Evolutionary conservation across 2,113 vertebrate genomes (phyloP), one percentile per base, ranked within the genome.

Genomic region (Lucifuga dentata): DNA sequence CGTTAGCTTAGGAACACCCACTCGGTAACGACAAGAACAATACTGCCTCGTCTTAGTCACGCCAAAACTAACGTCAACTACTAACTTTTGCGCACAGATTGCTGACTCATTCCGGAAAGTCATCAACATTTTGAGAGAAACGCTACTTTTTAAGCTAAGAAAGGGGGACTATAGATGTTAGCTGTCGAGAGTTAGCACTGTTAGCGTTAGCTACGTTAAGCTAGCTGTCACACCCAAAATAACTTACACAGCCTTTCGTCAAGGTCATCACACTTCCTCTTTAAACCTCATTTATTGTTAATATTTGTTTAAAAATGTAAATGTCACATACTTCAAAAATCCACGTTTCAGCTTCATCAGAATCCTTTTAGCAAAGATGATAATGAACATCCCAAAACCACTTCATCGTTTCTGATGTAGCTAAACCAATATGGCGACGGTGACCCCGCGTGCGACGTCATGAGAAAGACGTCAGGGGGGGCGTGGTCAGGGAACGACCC

Each of bases 211-310:
- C 26, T 29, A 29, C 26, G 7, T 7, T 29, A 29, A 43, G 7
- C 57, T 55, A 55, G 43, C 66, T 16, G 26, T 56, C 59, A 70
- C 52, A 20, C 62, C 41, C 68, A 3, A n/a, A 29, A 2, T 4
- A 9, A 2, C 13, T 19, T 11, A 33, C 1, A 39, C 17, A 20
- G 24, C 7, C 8, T 11, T 2, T 5, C 38, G 12, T 17, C 24
- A 55, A 53, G 41, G 50, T 60, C 51, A 39, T 2, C 23, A 5
- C 19, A 11, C 1, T 4, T 16, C 40, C 15, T 2, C 5, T 11
- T 58, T 2, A 2, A 0, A 7, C 33, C n/a, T 36, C 16, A 2
- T n/a, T 15, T 0, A 40, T 2, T 32, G 1, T 9, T 10, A n/a
- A 0, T 1, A 5, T 19, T 5, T 5, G 0, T 1, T n/a, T 20